Evolutionary conservation across 2,888 invertebrate species (phyloP).

Genomic region (Minunthozetes semirufus): DNA sequence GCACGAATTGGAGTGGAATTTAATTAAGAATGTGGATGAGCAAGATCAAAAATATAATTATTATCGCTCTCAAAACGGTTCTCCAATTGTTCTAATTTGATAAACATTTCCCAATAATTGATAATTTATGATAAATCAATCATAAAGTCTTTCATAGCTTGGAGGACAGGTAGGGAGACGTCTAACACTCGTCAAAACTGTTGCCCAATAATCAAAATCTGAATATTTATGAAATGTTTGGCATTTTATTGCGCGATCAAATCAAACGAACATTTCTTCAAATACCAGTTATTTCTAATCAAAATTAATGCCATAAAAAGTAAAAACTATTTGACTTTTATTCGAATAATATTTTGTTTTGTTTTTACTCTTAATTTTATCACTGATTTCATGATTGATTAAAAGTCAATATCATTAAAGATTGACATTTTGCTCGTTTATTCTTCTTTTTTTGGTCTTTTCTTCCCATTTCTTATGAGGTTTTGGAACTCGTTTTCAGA

Average conservation of each 20-base stretch:
- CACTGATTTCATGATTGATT: conserved; percentile 12
- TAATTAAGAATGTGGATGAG: background rate
- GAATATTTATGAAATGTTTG: no score
- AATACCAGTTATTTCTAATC: background rate
- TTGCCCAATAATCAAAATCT: no score
- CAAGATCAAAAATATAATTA: background rate
- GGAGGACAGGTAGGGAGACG: no score
- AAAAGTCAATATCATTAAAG: conserved; percentile 17
- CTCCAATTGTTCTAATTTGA: background rate
- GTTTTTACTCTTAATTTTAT: background rate
- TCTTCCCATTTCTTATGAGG: background rate
- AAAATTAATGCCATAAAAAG: background rate
- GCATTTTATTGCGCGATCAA: background rate
- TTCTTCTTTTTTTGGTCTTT: background rate
- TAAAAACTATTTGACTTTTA: background rate
- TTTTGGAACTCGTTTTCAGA: background rate
- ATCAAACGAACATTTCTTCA: background rate
- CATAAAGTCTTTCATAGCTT: background rate
- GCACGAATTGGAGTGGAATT: background rate
- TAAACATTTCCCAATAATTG: background rate
- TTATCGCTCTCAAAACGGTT: no score
- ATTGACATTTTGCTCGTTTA: background rate
- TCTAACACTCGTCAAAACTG: no score
- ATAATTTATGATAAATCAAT: background rate
- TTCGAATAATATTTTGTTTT: background rate